A percentile compares a stretch with the other conserved stretches of the same genome.
Evolutionary conservation across 2,113 vertebrate species (phyloP).

Genomic region (Nansenia antarctica): DNA sequence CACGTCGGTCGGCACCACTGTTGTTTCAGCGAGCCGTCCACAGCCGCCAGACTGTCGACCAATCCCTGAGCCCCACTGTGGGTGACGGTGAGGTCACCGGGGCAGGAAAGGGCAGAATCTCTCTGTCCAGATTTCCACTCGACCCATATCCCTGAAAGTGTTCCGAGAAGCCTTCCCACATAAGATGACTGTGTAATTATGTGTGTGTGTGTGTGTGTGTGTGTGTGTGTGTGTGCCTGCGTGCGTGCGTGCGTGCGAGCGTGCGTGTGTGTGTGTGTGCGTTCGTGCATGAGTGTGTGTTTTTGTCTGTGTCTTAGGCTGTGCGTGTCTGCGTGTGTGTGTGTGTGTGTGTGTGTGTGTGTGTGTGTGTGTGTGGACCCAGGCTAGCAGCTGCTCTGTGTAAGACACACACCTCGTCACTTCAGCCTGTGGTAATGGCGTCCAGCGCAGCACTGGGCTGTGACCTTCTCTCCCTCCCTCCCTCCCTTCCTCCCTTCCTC

Average conservation of each 20-base stretch:
- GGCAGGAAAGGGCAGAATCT: constrained; percentile 19
- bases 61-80: constrained; percentile 45
- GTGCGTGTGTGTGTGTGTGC: too few relatives aligned
- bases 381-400: constrained; percentile 59
- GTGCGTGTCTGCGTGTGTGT: too few relatives aligned
- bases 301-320: too few relatives aligned
- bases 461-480: constrained; percentile 25
- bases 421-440: constrained; percentile 22
- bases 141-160: constrained; percentile 22
- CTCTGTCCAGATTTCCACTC: constrained; percentile 35
- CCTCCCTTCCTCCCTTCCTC: not conserved
- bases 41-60: constrained; percentile 32
- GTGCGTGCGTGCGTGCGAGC: too few relatives aligned
- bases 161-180: constrained; percentile 45
- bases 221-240: too few relatives aligned
- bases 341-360: too few relatives aligned
- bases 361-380: too few relatives aligned
- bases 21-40: constrained; percentile 43
- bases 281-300: too few relatives aligned
- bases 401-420: constrained; percentile 53
- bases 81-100: constrained; percentile 30
- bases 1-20: constrained; percentile 28
- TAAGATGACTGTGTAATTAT: too few relatives aligned
- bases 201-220: too few relatives aligned
- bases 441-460: constrained; percentile 24